These are phyloP conservation scores for Dromiciops gliroides DNA, from an alignment of 2,113 vertebrate species.

Conservation along the genomic window DNA sequence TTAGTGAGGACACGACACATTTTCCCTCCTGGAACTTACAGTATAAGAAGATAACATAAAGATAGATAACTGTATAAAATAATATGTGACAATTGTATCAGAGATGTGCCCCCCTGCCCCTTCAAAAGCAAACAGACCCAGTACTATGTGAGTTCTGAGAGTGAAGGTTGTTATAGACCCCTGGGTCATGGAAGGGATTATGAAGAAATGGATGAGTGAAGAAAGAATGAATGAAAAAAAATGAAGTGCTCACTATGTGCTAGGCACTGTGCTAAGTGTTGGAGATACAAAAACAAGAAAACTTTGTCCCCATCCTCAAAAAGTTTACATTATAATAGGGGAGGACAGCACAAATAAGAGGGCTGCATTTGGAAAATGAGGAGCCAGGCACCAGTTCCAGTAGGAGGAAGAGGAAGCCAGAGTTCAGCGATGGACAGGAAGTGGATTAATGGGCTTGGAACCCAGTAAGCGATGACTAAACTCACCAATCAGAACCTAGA, in stretches of 20 bases:
- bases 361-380: not conserved
- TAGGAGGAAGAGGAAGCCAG: not conserved
- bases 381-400: not conserved
- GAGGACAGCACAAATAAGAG: not conserved
- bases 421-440: not conserved
- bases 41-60: not conserved
- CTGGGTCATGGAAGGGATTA: not conserved
- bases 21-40: not conserved
- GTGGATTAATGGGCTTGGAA: not conserved
- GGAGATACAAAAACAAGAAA: conserved; percentile 1
- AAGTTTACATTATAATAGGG: not conserved
- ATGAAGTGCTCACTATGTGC: not conserved
- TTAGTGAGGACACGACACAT: not conserved
- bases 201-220: not conserved
- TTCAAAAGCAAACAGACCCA: not conserved
- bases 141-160: not conserved
- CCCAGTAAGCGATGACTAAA: not conserved
- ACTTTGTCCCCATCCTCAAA: not conserved
- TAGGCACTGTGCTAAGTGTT: not conserved
- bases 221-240: conserved; percentile 1
- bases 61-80: not conserved
- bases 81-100: not conserved
- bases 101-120: too few species aligned
- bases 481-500: not conserved
- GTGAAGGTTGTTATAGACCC: not conserved